A percentile compares a stretch with the other conserved stretches of the same genome.
phyloP scores from a whole-genome alignment of 2,797 vertebrate species.

The Spea hammondii region DNA sequence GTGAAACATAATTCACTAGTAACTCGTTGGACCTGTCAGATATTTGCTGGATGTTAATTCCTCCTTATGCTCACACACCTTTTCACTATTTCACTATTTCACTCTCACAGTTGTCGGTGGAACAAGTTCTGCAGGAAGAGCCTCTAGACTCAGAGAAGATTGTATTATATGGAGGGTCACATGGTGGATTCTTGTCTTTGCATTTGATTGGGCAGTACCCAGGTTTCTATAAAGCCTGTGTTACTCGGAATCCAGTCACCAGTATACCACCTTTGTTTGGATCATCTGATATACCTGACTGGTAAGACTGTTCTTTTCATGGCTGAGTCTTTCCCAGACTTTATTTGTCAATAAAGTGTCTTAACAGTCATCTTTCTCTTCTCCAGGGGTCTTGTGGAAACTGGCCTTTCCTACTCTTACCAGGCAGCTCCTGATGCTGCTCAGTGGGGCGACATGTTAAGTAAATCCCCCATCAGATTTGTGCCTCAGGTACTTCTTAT shows the following conservation, averaged over 20 bases:
- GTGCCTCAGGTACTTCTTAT: constrained; percentile 67
- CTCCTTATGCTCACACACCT: no score
- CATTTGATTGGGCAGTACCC: constrained; percentile 95
- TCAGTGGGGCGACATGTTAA: constrained; percentile 82
- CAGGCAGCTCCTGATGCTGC: constrained; percentile 70
- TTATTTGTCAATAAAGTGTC: no score
- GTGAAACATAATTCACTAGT: no score
- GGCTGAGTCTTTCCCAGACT: not conserved
- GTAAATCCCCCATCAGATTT: constrained; percentile 84
- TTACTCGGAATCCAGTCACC: constrained; percentile 86
- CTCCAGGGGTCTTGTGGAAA: constrained; percentile 83
- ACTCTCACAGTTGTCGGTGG: constrained; percentile 73
- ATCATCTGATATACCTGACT: constrained; percentile 93
- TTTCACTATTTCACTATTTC: no score
- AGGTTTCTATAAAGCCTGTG: constrained; percentile 82
- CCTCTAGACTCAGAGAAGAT: constrained; percentile 73
- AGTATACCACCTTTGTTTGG: constrained; percentile 88
- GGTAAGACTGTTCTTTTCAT: constrained; percentile 67
- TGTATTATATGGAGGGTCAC: constrained; percentile 85
- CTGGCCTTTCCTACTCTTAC: constrained; percentile 74
- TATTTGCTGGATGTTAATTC: no score
- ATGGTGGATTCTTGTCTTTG: constrained; percentile 92
- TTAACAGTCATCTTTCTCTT: not conserved
- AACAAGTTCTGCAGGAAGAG: constrained; percentile 75
- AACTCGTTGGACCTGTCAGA: no score